Conservation (phyloP, 2,797 vertebrate species). For the Lutjanus argentimaculatus region DNA sequence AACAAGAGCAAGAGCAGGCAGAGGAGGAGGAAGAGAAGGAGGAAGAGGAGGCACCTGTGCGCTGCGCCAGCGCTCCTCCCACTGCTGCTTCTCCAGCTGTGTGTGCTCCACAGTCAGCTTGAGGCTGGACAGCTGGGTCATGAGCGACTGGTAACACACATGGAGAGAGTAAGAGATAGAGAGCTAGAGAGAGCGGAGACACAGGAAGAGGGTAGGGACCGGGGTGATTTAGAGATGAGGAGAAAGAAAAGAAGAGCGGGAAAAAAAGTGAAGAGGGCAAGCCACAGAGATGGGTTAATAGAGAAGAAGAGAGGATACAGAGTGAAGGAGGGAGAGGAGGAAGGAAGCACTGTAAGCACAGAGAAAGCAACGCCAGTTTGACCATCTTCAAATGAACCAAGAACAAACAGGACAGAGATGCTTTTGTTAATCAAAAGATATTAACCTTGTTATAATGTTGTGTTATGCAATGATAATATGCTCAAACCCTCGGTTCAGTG, state of each 20-base stretch:
- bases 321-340: conserved; percentile 56
- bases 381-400: conserved; percentile 42
- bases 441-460: too few relatives aligned
- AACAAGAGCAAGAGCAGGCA: conserved; percentile 17
- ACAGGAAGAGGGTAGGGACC: conserved; percentile 66
- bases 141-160: conserved; percentile 85
- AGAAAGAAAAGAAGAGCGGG: conserved; percentile 29
- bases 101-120: conserved; percentile 87
- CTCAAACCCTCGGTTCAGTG: not conserved
- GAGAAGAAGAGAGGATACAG: conserved; percentile 41
- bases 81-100: conserved; percentile 88
- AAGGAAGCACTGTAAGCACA: conserved; percentile 68
- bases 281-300: conserved; percentile 43
- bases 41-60: conserved; percentile 79
- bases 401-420: conserved; percentile 31
- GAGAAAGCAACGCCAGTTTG: conserved; percentile 56
- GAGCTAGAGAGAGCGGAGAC: conserved; percentile 73
- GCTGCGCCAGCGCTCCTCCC: conserved; percentile 83
- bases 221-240: conserved; percentile 38
- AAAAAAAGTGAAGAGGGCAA: conserved; percentile 50
- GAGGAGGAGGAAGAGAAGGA: conserved; percentile 40
- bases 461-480: not conserved
- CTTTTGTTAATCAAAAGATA: not conserved
- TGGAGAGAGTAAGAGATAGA: conserved; percentile 85
- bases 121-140: conserved; percentile 85